Evolutionary conservation across 2,797 vertebrate species (phyloP).

Genomic region (Coracias cyanogaster): DNA sequence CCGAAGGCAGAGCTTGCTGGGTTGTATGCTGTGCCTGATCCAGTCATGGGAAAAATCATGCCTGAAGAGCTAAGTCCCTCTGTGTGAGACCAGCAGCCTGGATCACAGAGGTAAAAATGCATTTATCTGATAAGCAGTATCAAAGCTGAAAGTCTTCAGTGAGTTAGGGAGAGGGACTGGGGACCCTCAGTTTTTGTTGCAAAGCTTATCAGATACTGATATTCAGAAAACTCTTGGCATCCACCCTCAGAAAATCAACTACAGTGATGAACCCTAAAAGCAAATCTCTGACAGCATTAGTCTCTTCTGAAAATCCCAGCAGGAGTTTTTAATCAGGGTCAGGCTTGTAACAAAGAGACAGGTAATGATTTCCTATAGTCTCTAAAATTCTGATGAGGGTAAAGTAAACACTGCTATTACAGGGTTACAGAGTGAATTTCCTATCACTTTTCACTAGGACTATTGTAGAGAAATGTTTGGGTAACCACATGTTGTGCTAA

Average conservation of each 20-base stretch:
- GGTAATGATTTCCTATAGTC: slow-evolving; percentile 50
- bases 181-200: background rate
- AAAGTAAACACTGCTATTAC: slow-evolving; percentile 54
- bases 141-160: background rate
- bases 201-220: background rate
- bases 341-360: background rate
- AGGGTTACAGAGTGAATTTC: slow-evolving; percentile 57
- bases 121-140: background rate
- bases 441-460: slow-evolving; percentile 57
- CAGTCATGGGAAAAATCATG: background rate
- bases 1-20: background rate
- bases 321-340: slow-evolving; percentile 44
- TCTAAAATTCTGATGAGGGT: slow-evolving; percentile 40
- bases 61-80: background rate
- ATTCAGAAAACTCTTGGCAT: background rate
- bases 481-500: slow-evolving; percentile 52
- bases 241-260: background rate
- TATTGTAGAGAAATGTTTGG: slow-evolving; percentile 50
- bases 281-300: background rate
- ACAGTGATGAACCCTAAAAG: background rate
- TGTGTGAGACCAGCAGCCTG: background rate
- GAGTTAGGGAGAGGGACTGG: background rate
- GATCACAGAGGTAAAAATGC: background rate
- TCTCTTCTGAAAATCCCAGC: background rate
- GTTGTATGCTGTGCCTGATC: accelerated